Base-by-base conservation (phyloP, 2,113 vertebrate species). In the Halcyon malimbica region DNA sequence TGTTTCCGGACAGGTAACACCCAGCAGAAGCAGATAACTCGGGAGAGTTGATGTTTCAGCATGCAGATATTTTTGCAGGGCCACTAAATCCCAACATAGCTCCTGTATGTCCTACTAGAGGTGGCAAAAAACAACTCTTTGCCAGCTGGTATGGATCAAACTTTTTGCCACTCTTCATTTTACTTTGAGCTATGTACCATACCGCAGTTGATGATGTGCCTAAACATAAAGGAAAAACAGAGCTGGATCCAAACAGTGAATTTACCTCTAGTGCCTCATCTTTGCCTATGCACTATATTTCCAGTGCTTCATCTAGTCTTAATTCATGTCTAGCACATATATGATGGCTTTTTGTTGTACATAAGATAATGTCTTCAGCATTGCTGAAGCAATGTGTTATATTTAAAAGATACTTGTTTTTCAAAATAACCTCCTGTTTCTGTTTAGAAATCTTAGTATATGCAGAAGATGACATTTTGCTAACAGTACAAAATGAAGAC, bases 1-100 rank as follows among this genome's bases (percentile, higher is more conserved):
- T 79, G 62, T 87, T 97, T 96, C 95, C 39, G 18, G 60, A 75
- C 86, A 95, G 90, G 95, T 95, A 95, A 93, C 92, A 94, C 46
- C 73, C 86, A 84, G 65, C 64, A 96, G 90, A 89, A 96, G 33
- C 48, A 92, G 83, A 86, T 94, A 89, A 92, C 39, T 86, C 15
- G 3, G 1, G 5, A 57, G 13, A 89, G 16, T 1, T 71, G 44
- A 70, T 51, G 46, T 93, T 83, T 90, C 75, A 96, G 39, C 8
- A 19, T 53, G 41, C 26, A 89, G 48, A 89, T 79, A 91, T 79
- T 94, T 94, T 93, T 86, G 57, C 39, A 93, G 76, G 50, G 56
- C 21, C 25, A n/a, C 42, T 71, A 80, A 75, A 81, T 68, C 60
- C 33, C 83, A 90, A 20, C 33, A 77, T 46, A 78, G 33, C 28